Percentiles rank a stretch among this genome's conserved stretches.
Evolutionary conservation across 2,113 vertebrate genomes (phyloP).

Genomic region (Podilymbus podiceps): DNA sequence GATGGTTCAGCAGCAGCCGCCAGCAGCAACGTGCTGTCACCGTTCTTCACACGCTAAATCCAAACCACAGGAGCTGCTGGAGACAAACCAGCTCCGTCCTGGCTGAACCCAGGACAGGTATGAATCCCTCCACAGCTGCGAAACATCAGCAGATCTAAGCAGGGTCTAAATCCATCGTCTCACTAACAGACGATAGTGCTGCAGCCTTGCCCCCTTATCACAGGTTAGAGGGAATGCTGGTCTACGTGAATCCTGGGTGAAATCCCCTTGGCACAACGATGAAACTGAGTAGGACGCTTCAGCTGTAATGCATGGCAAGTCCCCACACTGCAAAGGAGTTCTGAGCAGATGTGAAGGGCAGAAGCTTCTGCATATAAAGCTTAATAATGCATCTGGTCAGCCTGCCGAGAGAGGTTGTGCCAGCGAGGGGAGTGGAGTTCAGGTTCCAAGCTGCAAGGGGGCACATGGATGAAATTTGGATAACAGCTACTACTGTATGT

Average conservation of each 20-base stretch:
- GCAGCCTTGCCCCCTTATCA: not conserved
- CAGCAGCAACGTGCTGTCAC: too few species aligned
- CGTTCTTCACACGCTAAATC: too few species aligned
- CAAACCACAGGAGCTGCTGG: too few species aligned
- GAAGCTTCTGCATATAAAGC: not conserved
- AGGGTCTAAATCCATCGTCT: not conserved
- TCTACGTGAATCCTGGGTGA: not conserved
- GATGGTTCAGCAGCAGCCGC: too few species aligned
- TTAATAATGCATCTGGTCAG: not conserved
- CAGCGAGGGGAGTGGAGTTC: not conserved
- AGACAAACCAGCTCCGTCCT: too few species aligned
- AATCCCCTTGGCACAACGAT: not conserved
- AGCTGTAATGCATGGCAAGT: fast-evolving
- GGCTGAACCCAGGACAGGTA: too few species aligned
- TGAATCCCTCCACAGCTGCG: not conserved
- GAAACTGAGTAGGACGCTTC: not conserved
- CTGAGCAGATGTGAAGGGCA: not conserved
- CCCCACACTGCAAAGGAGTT: not conserved
- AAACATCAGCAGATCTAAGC: not conserved
- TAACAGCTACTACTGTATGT: not conserved
- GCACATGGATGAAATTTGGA: not conserved
- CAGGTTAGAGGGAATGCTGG: not conserved
- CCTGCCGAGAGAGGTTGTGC: not conserved
- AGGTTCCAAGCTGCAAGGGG: not conserved
- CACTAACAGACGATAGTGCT: not conserved